These are phyloP conservation scores for Thinocorus orbignyianus DNA, from an alignment of 2,113 vertebrate species.

Conservation along the genomic window DNA sequence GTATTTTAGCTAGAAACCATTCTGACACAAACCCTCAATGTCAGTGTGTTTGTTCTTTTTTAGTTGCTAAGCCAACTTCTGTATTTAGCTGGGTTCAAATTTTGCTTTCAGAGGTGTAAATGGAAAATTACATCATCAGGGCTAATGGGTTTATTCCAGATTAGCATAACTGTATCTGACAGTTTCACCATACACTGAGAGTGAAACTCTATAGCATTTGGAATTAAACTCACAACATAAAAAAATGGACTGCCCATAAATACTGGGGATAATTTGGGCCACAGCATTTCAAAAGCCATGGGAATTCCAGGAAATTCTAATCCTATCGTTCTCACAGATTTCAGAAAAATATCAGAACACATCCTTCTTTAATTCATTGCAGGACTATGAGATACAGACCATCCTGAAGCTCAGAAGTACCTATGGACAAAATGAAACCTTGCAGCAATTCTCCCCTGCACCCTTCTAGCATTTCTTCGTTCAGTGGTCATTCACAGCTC, in stretches of 20 bases:
- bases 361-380: neutral
- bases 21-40: neutral
- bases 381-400: neutral
- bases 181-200: neutral
- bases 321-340: neutral
- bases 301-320: neutral
- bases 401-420: neutral
- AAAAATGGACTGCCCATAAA: neutral
- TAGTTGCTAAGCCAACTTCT: conserved; percentile 33
- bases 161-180: neutral
- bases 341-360: neutral
- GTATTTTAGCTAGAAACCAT: neutral
- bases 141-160: conserved; percentile 17
- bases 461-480: neutral
- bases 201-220: conserved; percentile 2
- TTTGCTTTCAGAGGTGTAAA: conserved; percentile 50
- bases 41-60: neutral
- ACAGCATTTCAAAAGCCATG: neutral
- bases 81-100: conserved; percentile 33
- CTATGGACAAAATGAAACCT: neutral
- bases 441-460: neutral
- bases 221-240: neutral
- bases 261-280: neutral
- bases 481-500: neutral
- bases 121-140: conserved; percentile 34